A percentile compares a stretch with the other conserved stretches of the same genome.
Conservation (phyloP, 2,888 invertebrate species). For the Plebejus anna region DNA sequence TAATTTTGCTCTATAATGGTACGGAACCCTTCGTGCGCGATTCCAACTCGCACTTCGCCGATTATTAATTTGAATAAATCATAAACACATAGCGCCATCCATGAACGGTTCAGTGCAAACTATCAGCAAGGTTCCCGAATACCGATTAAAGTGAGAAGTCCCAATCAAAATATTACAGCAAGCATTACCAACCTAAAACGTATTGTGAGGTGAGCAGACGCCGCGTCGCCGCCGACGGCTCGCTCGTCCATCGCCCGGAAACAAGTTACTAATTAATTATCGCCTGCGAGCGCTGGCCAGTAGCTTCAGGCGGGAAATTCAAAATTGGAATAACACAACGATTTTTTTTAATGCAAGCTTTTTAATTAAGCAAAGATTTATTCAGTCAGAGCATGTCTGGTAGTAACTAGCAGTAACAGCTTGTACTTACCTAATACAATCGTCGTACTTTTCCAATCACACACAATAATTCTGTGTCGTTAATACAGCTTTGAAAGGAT, state of each 20-base stretch:
- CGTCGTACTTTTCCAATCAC: conserved; percentile 57
- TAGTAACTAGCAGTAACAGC: neutral
- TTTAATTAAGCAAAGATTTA: neutral
- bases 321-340: conserved; percentile 7
- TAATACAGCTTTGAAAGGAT: conserved; percentile 44
- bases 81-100: neutral
- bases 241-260: conserved; percentile 68
- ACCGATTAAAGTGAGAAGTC: neutral
- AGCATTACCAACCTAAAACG: conserved; percentile 76
- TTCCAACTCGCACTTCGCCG: too few relatives aligned
- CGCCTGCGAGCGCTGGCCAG: conserved; percentile 42
- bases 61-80: too few relatives aligned
- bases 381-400: neutral
- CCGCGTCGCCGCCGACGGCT: conserved; percentile 64
- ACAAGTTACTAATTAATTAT: conserved; percentile 67
- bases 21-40: too few relatives aligned
- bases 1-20: too few relatives aligned
- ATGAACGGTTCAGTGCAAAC: neutral
- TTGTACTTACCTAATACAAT: conserved; percentile 42
- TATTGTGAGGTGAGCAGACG: conserved; percentile 75
- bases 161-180: conserved; percentile 46
- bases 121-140: neutral
- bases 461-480: conserved; percentile 13
- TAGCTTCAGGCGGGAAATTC: conserved; percentile 40
- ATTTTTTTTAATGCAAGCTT: neutral